Conservation (phyloP, 2,888 invertebrate genomes). For the Stegana nigrithorax region DNA sequence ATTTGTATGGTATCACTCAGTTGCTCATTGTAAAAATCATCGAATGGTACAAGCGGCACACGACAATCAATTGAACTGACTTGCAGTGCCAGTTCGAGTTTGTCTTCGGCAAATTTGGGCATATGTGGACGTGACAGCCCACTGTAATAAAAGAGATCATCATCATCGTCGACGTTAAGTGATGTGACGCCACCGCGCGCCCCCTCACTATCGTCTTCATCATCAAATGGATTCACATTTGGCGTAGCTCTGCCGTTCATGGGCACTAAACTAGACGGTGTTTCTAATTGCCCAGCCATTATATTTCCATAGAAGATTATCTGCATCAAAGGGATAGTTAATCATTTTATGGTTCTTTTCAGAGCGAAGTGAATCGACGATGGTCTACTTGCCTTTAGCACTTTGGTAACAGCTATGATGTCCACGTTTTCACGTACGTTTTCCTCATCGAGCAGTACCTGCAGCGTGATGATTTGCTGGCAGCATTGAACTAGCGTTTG, state of each 20-base stretch:
- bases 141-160: constrained; percentile 65
- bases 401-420: constrained; percentile 86
- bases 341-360: too few relatives aligned
- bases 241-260: neutral
- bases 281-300: constrained; percentile 83
- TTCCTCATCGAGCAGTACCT: constrained; percentile 83
- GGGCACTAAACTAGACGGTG: constrained; percentile 69
- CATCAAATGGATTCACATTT: neutral
- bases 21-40: constrained; percentile 94
- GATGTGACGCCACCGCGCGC: constrained; percentile 44
- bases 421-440: constrained; percentile 87
- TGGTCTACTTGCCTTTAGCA: constrained; percentile 86
- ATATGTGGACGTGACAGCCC: constrained; percentile 55
- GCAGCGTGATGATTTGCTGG: constrained; percentile 88
- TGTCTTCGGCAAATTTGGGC: constrained; percentile 68
- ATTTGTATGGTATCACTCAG: constrained; percentile 93
- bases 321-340: constrained; percentile 68
- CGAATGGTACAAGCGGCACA: constrained; percentile 84
- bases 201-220: constrained; percentile 19
- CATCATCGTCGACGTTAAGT: constrained; percentile 57
- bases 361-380: too few relatives aligned
- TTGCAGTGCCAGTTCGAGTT: constrained; percentile 77
- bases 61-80: constrained; percentile 77
- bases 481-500: constrained; percentile 79
- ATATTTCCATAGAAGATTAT: constrained; percentile 90